Evolutionary conservation across 2,888 invertebrate genomes (phyloP).

Genomic region (Drosophila mayaguana): DNA sequence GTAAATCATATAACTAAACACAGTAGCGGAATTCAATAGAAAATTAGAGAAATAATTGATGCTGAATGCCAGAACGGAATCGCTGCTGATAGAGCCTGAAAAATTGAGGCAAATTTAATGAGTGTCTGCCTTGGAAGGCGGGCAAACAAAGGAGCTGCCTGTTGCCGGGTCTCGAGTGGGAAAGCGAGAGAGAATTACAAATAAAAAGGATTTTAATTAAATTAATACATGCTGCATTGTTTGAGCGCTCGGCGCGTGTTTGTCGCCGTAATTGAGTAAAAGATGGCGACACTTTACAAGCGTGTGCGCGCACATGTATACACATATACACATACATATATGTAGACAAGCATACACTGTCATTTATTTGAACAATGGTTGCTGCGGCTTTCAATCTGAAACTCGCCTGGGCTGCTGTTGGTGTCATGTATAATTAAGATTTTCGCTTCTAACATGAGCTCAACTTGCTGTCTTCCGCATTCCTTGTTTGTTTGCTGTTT

Average conservation of each 20-base stretch:
- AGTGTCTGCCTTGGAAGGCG: slow-evolving; percentile 5
- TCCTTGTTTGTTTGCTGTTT: slow-evolving; percentile 3
- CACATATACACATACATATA: slow-evolving; percentile 3
- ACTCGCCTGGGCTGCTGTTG: slow-evolving; percentile 48
- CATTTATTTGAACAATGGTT: slow-evolving; percentile 62
- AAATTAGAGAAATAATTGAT: neutral
- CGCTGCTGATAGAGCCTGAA: neutral
- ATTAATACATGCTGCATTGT: slow-evolving; percentile 76
- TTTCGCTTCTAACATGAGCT: slow-evolving; percentile 70
- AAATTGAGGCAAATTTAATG: slow-evolving; percentile 28
- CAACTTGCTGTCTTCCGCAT: slow-evolving; percentile 42
- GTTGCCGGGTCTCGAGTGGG: slow-evolving; percentile 33
- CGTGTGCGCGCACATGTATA: slow-evolving; percentile 13
- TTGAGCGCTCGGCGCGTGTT: slow-evolving; percentile 52
- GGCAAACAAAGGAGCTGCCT: slow-evolving; percentile 14
- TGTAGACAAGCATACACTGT: slow-evolving; percentile 7
- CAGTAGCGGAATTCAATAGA: no score
- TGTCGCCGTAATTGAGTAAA: slow-evolving; percentile 76
- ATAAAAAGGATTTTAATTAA: slow-evolving; percentile 79
- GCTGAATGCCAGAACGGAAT: neutral
- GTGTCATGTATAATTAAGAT: slow-evolving; percentile 79
- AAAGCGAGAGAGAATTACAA: slow-evolving; percentile 41
- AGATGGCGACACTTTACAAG: slow-evolving; percentile 67
- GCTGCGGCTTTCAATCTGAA: slow-evolving; percentile 71
- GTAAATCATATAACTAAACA: neutral